Evolutionary conservation across 2,888 invertebrate genomes (phyloP).

Genomic region (Crioceris asparagi): DNA sequence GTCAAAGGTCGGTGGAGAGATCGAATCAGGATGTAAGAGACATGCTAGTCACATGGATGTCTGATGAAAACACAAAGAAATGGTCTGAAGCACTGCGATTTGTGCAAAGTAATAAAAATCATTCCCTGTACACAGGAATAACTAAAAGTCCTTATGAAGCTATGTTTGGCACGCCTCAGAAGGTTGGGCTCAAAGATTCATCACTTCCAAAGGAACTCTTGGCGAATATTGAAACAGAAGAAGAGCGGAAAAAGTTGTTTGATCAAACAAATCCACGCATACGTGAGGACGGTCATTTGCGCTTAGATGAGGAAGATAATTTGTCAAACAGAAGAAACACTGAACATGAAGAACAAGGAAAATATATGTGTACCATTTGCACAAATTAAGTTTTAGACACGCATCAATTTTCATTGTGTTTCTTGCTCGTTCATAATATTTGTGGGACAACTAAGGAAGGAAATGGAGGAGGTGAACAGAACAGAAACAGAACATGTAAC

Average conservation of each 20-base stretch:
- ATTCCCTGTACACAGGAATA: conserved; percentile 8
- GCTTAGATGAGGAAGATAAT: no score
- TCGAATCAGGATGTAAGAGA: not conserved
- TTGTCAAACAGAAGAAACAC: no score
- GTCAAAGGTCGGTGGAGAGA: conserved; percentile 6
- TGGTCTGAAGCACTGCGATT: no score
- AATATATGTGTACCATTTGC: conserved; percentile 7
- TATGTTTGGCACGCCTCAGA: conserved; percentile 8
- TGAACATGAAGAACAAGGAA: conserved; percentile 5
- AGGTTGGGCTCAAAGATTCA: conserved; percentile 9
- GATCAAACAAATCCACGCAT: conserved; percentile 5
- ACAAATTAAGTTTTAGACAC: conserved; percentile 9
- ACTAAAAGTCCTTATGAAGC: no score
- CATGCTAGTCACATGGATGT: conserved; percentile 7
- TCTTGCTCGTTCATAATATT: conserved; percentile 3
- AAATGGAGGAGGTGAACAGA: conserved; percentile 2
- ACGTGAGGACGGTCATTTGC: conserved; percentile 5
- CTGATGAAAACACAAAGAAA: no score
- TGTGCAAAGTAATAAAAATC: no score
- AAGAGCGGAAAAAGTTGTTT: conserved; percentile 10
- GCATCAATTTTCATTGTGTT: conserved; percentile 8
- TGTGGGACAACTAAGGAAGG: conserved; percentile 4
- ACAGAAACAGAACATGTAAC: no score
- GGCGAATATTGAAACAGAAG: conserved; percentile 6
- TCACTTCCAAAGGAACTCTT: conserved; percentile 8